phyloP scores from a whole-genome alignment of 2,888 invertebrate species.

The Hoplodrina ambigua region DNA sequence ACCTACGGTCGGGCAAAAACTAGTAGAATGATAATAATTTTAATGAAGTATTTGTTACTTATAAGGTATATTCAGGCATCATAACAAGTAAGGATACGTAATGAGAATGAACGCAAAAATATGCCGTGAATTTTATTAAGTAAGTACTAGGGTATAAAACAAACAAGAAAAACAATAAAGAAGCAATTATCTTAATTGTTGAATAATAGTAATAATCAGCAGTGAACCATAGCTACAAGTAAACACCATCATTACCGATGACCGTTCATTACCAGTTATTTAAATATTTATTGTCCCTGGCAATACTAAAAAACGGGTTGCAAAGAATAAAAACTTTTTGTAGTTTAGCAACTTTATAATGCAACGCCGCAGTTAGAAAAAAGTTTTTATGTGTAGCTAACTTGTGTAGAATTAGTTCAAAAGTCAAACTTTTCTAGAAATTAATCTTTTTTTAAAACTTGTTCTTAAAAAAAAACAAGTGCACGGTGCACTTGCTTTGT shows the following conservation, averaged over 20 bases:
- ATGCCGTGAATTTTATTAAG: constrained; percentile 13
- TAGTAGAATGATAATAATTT: constrained; percentile 31
- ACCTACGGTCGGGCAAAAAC: neutral
- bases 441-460: neutral
- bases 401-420: constrained; percentile 3
- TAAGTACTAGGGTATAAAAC: constrained; percentile 1
- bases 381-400: constrained; percentile 14
- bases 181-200: constrained; percentile 43
- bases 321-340: constrained; percentile 21
- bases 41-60: constrained; percentile 9
- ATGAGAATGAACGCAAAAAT: constrained; percentile 18
- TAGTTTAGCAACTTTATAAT: constrained; percentile 23
- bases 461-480: constrained; percentile 20
- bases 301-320: constrained; percentile 17
- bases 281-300: constrained; percentile 31
- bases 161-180: constrained; percentile 25
- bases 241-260: constrained; percentile 22
- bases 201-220: constrained; percentile 26
- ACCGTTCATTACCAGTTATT: constrained; percentile 22
- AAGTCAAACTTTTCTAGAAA: neutral
- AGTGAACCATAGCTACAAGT: constrained; percentile 9
- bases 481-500: constrained; percentile 6
- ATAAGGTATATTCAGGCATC: constrained; percentile 3
- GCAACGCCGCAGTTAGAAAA: constrained; percentile 3
- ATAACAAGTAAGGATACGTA: constrained; percentile 15